Conservation (phyloP, 2,113 vertebrate genomes). For the Eolophus roseicapilla region DNA sequence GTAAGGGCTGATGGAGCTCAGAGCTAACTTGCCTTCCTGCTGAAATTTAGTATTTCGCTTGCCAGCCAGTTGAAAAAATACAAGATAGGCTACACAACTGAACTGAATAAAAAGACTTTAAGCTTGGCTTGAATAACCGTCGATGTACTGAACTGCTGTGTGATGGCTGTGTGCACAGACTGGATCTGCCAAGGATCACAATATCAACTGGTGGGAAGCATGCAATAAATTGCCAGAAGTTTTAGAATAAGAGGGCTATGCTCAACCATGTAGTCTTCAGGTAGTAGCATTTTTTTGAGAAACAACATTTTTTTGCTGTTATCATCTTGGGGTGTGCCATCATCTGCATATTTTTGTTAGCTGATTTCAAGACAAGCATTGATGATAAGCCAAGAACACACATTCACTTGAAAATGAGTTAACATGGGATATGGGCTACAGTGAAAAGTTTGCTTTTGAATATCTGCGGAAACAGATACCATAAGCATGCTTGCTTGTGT, state of each 20-base stretch:
- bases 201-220: background rate
- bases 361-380: background rate
- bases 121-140: background rate
- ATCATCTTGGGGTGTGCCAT: background rate
- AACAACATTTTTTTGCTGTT: background rate
- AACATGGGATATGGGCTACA: background rate
- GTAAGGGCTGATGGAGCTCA: background rate
- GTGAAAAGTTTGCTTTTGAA: background rate
- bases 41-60: background rate
- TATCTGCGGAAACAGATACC: background rate
- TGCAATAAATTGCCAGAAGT: background rate
- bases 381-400: background rate
- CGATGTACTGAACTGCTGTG: rapidly evolving
- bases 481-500: background rate
- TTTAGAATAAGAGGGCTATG: background rate
- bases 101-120: background rate
- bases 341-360: background rate
- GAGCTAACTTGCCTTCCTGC: background rate
- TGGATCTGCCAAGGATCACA: background rate
- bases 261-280: background rate
- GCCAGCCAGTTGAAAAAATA: background rate
- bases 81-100: background rate
- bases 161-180: background rate
- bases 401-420: background rate
- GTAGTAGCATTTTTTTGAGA: background rate